Evolutionary conservation across 2,888 invertebrate genomes (phyloP).

Genomic region (Metalampra italica): DNA sequence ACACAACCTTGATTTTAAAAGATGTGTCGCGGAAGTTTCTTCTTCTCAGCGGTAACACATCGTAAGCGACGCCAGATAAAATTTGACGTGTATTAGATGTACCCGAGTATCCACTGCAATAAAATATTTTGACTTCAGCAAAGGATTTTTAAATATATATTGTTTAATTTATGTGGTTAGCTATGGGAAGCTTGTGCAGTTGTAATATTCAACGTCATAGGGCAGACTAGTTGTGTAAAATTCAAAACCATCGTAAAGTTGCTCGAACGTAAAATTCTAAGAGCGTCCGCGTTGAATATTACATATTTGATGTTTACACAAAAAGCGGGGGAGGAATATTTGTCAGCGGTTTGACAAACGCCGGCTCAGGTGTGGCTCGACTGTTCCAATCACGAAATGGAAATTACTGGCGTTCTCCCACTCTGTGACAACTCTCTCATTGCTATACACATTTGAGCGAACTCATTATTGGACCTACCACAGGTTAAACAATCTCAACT

Average conservation of each 20-base stretch:
- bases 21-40: too few species aligned
- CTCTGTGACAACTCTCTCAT: slow-evolving; percentile 29
- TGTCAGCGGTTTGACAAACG: slow-evolving; percentile 37
- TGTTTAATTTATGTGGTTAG: too few species aligned
- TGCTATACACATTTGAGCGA: slow-evolving; percentile 30
- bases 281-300: slow-evolving; percentile 18
- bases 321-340: slow-evolving; percentile 25
- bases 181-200: background rate
- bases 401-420: slow-evolving; percentile 39
- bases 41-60: too few species aligned
- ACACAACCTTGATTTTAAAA: too few species aligned
- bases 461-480: slow-evolving; percentile 27
- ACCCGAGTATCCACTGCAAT: too few species aligned
- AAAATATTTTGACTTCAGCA: too few species aligned
- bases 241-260: slow-evolving; percentile 13
- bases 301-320: slow-evolving; percentile 45
- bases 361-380: slow-evolving; percentile 39
- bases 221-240: slow-evolving; percentile 8
- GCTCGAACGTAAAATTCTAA: slow-evolving; percentile 9
- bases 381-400: slow-evolving; percentile 49
- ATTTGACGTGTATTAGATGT: too few species aligned
- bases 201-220: background rate
- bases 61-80: too few species aligned
- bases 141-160: too few species aligned
- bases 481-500: slow-evolving; percentile 9